These are phyloP conservation scores for Teinopalpus imperialis DNA, from an alignment of 2,888 invertebrate genomes.

Conservation along the genomic window DNA sequence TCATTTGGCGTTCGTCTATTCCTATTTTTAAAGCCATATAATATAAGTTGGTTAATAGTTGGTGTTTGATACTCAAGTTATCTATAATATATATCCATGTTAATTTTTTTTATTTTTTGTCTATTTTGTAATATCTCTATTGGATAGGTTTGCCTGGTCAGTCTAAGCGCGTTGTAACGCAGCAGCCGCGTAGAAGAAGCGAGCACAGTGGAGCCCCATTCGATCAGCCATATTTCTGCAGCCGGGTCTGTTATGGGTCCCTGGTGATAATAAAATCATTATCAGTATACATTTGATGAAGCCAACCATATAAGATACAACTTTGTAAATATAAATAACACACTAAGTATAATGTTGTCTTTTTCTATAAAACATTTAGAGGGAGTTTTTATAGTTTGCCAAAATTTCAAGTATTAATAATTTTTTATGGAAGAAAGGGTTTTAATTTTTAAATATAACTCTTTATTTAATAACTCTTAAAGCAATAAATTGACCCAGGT, in stretches of 20 bases:
- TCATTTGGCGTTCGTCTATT: slow-evolving; percentile 7
- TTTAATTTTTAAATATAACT: no score
- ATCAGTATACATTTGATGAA: no score
- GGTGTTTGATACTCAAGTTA: no score
- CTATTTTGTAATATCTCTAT: slow-evolving; percentile 11
- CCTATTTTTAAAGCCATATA: slow-evolving; percentile 11
- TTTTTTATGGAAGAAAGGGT: no score
- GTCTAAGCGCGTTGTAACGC: slow-evolving; percentile 16
- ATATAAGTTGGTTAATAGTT: not conserved
- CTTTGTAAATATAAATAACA: no score
- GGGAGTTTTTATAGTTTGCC: no score
- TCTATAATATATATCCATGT: not conserved
- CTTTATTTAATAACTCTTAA: no score
- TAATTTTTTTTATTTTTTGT: slow-evolving; percentile 5
- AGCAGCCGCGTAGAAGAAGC: slow-evolving; percentile 10
- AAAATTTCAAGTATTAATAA: no score
- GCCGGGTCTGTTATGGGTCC: slow-evolving; percentile 39
- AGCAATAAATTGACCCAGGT: no score
- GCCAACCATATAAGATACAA: no score
- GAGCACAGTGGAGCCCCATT: slow-evolving; percentile 12
- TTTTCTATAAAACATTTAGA: no score
- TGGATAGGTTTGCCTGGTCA: slow-evolving; percentile 7
- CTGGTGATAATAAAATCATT: slow-evolving; percentile 31
- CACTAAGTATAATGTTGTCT: no score
- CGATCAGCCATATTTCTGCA: slow-evolving; percentile 4